These are phyloP conservation scores for Artibeus lituratus DNA, from an alignment of 2,797 vertebrate genomes.

Conservation along the genomic window DNA sequence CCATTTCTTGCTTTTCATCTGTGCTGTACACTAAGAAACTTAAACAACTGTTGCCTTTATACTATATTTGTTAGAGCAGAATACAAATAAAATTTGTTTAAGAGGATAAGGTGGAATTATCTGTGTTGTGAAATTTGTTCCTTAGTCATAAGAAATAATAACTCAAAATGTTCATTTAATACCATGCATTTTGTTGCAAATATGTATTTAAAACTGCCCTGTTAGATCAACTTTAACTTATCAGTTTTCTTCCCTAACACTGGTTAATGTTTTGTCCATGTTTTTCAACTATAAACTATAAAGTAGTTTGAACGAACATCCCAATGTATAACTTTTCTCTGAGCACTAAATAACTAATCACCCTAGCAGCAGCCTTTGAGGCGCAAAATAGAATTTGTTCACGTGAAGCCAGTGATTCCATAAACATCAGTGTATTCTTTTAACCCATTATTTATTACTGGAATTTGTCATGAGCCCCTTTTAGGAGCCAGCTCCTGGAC, in stretches of 20 bases:
- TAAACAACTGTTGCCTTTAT: slow-evolving; percentile 93
- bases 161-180: background rate
- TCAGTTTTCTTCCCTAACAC: background rate
- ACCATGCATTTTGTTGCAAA: background rate
- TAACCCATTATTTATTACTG: background rate
- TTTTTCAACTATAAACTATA: slow-evolving; percentile 13
- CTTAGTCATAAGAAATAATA: fast-evolving
- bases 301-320: background rate
- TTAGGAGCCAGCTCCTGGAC: background rate
- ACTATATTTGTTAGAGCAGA: slow-evolving; percentile 91
- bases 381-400: background rate
- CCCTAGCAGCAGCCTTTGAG: background rate
- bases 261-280: background rate
- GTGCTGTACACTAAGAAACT: slow-evolving; percentile 87
- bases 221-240: background rate
- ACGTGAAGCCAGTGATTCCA: background rate
- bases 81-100: slow-evolving; percentile 83
- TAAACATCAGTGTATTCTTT: background rate
- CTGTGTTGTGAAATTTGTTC: background rate
- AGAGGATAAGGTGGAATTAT: slow-evolving; percentile 49
- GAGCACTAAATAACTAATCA: background rate
- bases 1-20: slow-evolving; percentile 86
- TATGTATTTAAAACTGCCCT: fast-evolving
- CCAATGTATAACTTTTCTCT: background rate
- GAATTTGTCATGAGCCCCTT: background rate